Evolutionary conservation across 1,140 invertebrate species (phyloP), one percentile per base, ranked within the genome.

Genomic region (Gonatopus flavifemur): DNA sequence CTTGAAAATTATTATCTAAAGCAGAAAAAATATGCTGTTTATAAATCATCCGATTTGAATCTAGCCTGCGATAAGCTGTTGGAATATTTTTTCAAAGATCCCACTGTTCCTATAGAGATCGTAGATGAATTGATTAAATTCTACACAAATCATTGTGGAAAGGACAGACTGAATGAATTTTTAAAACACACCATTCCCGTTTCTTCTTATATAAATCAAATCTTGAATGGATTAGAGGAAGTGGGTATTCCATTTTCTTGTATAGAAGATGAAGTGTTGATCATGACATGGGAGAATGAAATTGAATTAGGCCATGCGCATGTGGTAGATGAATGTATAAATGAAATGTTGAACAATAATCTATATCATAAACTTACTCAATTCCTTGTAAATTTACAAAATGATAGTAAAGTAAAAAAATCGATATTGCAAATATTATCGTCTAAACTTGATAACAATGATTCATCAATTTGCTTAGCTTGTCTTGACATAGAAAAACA

Each of bases 351-450:
- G 19, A 44, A 69, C 9, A 60, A 78, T 40, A 59, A 61, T 43
- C 52, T 66, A 21, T n/a, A 74, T 30, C 33, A 22, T 4, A 64
- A 40, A 46, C 3, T 78, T 0, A 16, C 74, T 8, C 9, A 59
- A 30, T 55, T 69, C 43, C 49, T 60, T 39, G 47, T 40, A 9
- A 52, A 56, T 30, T 48, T 64, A 30, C 44, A 62, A 19, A 45
- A 73, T 39, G 73, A 73, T 46, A 52, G 49, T 16, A 48, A 59
- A 52, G 61, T 75, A 21, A 77, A 76, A 48, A 66, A 70, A 44
- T 59, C 77, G 36, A 76, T 86, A 55, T 56, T 77, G 25, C 52
- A 79, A 32, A 52, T 57, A 51, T 65, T 86, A 30, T 43, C 72
- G n/a, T 49, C 62, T 20, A 70, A 77, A 55, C 71, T 85, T 55